Percentiles rank a stretch among this genome's conserved stretches.
These are phyloP conservation scores for Invenusta paracnida DNA, from an alignment of 2,888 invertebrate genomes.

Conservation along the genomic window DNA sequence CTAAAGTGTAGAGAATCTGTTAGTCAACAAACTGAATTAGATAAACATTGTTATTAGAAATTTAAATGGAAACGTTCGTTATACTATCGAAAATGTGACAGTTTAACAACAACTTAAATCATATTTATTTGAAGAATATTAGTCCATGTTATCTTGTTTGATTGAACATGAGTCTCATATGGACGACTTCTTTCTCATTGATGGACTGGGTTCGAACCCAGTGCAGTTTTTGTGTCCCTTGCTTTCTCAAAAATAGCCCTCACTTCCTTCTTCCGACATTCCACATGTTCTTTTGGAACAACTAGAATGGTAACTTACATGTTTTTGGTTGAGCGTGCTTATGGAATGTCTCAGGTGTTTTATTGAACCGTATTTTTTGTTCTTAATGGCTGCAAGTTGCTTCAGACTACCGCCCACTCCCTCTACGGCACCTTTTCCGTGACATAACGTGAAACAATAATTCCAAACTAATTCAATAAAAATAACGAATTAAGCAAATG, in stretches of 20 bases:
- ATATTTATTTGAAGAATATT: neutral
- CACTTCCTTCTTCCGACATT: neutral
- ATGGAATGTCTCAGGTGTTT: neutral
- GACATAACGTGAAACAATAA: neutral
- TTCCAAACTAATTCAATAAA: neutral
- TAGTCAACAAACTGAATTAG: too few species aligned
- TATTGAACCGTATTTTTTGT: neutral
- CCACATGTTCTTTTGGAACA: neutral
- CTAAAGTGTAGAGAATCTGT: too few species aligned
- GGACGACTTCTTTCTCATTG: neutral
- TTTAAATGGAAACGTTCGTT: too few species aligned
- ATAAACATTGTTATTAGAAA: too few species aligned
- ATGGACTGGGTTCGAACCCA: neutral
- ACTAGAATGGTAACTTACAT: neutral
- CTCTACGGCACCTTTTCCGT: neutral
- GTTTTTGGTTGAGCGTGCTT: neutral
- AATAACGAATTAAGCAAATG: neutral
- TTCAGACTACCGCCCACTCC: neutral
- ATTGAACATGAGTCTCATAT: neutral
- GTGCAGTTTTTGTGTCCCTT: neutral
- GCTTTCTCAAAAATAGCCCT: neutral
- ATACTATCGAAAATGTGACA: too few species aligned
- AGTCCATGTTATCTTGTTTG: neutral
- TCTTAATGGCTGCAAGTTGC: neutral
- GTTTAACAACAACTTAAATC: neutral